Evolutionary conservation across 1,140 invertebrate species (phyloP).

Genomic region (Microvelia longipes): DNA sequence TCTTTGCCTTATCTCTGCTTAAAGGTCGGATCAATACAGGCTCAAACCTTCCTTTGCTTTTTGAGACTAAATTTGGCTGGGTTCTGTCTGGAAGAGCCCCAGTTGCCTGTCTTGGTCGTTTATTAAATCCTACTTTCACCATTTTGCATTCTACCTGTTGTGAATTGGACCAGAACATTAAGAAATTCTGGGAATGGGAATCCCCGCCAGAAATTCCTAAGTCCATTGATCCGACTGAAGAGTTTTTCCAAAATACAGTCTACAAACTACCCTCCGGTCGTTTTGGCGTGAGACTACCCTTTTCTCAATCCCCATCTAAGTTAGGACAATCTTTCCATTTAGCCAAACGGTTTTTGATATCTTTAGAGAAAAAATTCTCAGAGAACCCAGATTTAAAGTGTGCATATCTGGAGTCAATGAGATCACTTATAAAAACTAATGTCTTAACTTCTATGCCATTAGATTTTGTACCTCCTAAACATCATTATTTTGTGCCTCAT

Average conservation of each 20-base stretch:
- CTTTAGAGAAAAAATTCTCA: not conserved
- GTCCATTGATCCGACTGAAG: not conserved
- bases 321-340: not conserved
- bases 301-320: not conserved
- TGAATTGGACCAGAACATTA: not conserved
- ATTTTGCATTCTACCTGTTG: not conserved
- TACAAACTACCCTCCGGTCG: not conserved
- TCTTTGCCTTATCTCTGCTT: not conserved
- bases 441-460: not conserved
- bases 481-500: not conserved
- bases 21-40: not conserved
- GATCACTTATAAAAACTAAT: not conserved
- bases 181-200: not conserved
- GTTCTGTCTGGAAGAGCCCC: not conserved
- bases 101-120: not conserved
- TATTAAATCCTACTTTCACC: not conserved
- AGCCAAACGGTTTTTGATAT: not conserved
- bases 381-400: not conserved
- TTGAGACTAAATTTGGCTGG: not conserved
- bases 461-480: not conserved
- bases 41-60: not conserved
- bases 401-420: not conserved
- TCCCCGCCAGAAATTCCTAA: not conserved
- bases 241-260: not conserved
- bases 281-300: not conserved